These are phyloP conservation scores for Ceratitis capitata DNA, from an alignment of 1,140 invertebrate genomes.

Conservation along the genomic window DNA sequence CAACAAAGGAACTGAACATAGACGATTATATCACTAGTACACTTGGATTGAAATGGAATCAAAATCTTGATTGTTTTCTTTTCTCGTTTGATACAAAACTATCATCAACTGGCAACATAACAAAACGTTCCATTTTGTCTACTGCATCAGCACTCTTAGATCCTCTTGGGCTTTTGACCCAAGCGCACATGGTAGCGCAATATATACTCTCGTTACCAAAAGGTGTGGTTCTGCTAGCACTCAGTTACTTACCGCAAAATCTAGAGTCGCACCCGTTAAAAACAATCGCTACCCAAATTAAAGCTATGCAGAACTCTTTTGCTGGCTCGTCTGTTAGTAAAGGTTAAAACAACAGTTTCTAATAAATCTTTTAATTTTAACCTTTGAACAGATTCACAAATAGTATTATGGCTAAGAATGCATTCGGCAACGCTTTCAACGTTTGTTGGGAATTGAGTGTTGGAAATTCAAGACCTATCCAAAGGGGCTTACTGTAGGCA, in stretches of 20 bases:
- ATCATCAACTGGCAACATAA: too few species aligned
- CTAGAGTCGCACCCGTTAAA: background rate
- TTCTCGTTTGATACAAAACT: too few species aligned
- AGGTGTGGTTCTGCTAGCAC: background rate
- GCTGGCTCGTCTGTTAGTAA: background rate
- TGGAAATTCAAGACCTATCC: background rate
- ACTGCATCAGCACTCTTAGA: too few species aligned
- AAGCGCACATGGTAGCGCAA: background rate
- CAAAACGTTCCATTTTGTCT: too few species aligned
- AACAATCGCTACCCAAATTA: background rate
- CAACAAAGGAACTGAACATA: background rate
- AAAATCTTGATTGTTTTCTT: too few species aligned
- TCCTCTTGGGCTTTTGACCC: too few species aligned
- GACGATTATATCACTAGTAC: too few species aligned
- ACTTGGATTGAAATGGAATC: too few species aligned
- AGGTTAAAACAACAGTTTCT: too few species aligned
- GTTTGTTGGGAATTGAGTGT: background rate
- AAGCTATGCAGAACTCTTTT: background rate
- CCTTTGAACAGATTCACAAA: background rate
- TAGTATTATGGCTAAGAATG: background rate
- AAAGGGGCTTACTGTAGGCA: background rate
- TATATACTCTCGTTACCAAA: background rate
- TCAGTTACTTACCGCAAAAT: background rate
- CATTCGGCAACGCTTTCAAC: background rate
- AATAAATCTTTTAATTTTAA: background rate